Percentiles rank a stretch among this genome's conserved stretches.
These are phyloP conservation scores for Apocrypta bakeri DNA, from an alignment of 1,140 invertebrate genomes.

Conservation along the genomic window DNA sequence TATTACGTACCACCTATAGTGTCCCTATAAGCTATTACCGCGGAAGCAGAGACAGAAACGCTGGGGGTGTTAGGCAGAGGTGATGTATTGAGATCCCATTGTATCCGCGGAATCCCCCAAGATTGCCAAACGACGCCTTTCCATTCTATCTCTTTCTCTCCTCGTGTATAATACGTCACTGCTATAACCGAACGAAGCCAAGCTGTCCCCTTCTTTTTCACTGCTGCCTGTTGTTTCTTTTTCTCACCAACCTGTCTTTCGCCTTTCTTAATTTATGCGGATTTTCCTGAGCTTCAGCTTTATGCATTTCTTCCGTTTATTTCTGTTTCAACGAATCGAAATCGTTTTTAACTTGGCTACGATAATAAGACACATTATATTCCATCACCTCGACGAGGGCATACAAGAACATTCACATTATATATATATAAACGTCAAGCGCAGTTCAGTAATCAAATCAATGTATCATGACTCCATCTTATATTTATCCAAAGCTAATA, in stretches of 20 bases:
- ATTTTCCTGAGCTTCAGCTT: neutral
- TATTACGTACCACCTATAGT: constrained; percentile 64
- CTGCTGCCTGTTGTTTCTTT: constrained; percentile 25
- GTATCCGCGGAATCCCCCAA: constrained; percentile 74
- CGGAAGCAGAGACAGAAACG: constrained; percentile 50
- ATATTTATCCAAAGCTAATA: too few species aligned
- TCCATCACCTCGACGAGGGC: too few species aligned
- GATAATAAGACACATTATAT: too few species aligned
- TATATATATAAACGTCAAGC: neutral
- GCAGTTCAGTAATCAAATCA: neutral
- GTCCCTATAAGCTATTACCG: constrained; percentile 71
- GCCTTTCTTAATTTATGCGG: constrained; percentile 42
- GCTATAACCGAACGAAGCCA: constrained; percentile 60
- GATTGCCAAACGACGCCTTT: constrained; percentile 70
- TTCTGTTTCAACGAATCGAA: neutral
- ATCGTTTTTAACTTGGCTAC: too few species aligned
- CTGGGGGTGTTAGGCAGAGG: constrained; percentile 65
- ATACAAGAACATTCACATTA: too few species aligned
- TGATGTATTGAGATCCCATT: constrained; percentile 76
- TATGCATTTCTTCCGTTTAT: neutral
- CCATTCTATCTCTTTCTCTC: constrained; percentile 24
- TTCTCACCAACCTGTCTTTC: neutral
- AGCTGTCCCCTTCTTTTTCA: constrained; percentile 51
- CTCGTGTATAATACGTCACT: constrained; percentile 68
- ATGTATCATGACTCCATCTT: too few species aligned